A percentile compares a stretch with the other conserved stretches of the same genome.
Evolutionary conservation across 2,797 vertebrate species (phyloP).

Genomic region (Mormyrops attenuatus): DNA sequence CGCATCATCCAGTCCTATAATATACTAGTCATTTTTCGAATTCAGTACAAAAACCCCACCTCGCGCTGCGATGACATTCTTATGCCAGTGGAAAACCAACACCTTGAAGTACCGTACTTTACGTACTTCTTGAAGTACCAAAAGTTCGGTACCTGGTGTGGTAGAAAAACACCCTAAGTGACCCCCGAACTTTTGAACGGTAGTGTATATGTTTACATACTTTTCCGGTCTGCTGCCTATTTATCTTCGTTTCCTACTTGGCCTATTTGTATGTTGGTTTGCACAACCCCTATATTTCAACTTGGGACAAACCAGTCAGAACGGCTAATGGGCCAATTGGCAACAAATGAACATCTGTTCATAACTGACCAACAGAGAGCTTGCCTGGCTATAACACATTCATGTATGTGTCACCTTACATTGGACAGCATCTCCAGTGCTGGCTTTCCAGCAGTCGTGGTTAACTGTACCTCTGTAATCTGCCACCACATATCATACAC

Average conservation of each 20-base stretch:
- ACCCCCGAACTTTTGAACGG: too few species aligned
- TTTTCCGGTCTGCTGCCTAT: neutral
- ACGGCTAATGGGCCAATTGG: neutral
- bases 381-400: neutral
- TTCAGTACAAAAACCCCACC: too few species aligned
- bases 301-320: neutral
- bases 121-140: too few species aligned
- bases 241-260: neutral
- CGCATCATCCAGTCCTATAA: too few species aligned
- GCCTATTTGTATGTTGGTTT: neutral
- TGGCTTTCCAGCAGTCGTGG: neutral
- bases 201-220: neutral
- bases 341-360: neutral
- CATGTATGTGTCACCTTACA: neutral
- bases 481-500: neutral
- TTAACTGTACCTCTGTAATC: neutral
- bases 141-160: too few species aligned
- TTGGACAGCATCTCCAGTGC: neutral
- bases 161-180: too few species aligned
- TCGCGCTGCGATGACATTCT: too few species aligned
- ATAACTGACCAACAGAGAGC: neutral
- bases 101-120: too few species aligned
- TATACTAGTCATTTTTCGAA: too few species aligned
- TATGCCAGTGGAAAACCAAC: too few species aligned
- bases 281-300: neutral